Evolutionary conservation across 2,113 vertebrate genomes (phyloP).

Genomic region (Galemys pyrenaicus): DNA sequence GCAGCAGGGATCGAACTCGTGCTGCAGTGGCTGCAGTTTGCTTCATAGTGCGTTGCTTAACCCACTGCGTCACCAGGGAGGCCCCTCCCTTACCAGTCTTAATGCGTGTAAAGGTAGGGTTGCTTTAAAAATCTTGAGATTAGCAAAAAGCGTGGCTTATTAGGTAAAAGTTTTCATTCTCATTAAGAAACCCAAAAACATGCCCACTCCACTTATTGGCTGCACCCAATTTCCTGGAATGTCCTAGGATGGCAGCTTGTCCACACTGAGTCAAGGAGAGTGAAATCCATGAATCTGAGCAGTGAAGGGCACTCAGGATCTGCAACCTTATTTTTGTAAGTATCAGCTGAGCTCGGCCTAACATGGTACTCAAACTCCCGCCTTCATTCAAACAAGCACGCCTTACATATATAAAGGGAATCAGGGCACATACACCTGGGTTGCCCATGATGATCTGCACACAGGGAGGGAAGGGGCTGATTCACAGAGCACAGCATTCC

Average conservation of each 20-base stretch:
- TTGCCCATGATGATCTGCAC: too few species aligned
- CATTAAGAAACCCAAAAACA: not conserved
- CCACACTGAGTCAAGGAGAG: not conserved
- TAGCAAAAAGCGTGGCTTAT: not conserved
- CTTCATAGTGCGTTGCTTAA: too few species aligned
- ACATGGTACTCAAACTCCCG: not conserved
- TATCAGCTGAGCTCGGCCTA: not conserved
- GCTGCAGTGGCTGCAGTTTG: too few species aligned
- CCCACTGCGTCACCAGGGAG: too few species aligned
- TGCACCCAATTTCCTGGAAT: not conserved
- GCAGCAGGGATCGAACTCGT: too few species aligned
- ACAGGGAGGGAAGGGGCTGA: not conserved
- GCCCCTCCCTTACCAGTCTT: too few species aligned
- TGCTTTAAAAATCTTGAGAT: not conserved
- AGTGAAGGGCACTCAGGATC: not conserved
- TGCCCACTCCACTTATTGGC: not conserved
- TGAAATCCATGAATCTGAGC: not conserved
- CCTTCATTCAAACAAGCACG: not conserved
- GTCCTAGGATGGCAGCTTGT: too few species aligned
- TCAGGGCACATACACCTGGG: too few species aligned
- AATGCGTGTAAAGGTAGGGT: not conserved
- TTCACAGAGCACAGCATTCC: too few species aligned
- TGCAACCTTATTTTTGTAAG: not conserved
- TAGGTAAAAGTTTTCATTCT: not conserved
- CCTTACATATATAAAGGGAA: too few species aligned